Conservation (phyloP, 2,888 invertebrate genomes). For the Pollenia labialis region DNA sequence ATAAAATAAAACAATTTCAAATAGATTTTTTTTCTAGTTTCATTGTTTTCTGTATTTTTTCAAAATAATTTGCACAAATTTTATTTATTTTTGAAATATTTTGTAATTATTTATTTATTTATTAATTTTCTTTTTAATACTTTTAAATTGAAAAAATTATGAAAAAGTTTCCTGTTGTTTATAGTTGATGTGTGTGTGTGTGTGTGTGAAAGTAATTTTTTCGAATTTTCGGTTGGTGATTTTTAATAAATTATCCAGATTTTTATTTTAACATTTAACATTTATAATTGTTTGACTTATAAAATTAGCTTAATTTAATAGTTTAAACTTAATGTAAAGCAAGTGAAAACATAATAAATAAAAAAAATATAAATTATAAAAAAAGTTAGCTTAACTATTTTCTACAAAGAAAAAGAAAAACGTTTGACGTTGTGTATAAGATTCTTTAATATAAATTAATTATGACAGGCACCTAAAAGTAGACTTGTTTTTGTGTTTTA, state of each 20-base stretch:
- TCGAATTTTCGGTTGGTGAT: neutral
- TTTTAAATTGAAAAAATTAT: constrained; percentile 29
- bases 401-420: constrained; percentile 1
- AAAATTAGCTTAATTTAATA: constrained; percentile 24
- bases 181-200: neutral
- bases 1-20: constrained; percentile 23
- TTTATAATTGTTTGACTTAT: constrained; percentile 28
- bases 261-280: constrained; percentile 61
- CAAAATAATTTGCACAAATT: constrained; percentile 25
- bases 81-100: constrained; percentile 28
- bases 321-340: neutral
- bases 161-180: constrained; percentile 33
- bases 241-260: constrained; percentile 15
- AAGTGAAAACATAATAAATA: constrained; percentile 23
- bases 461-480: neutral
- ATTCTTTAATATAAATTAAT: constrained; percentile 6
- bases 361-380: neutral
- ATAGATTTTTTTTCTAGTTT: neutral
- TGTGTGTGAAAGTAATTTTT: neutral
- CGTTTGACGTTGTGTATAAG: constrained; percentile 6
- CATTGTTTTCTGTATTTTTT: constrained; percentile 23
- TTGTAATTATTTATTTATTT: constrained; percentile 14
- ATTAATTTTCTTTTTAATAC: constrained; percentile 13
- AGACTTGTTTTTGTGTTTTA: neutral
- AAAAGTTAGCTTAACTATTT: neutral